Conservation (phyloP, 2,888 invertebrate genomes). For the Orthosia gothica region DNA sequence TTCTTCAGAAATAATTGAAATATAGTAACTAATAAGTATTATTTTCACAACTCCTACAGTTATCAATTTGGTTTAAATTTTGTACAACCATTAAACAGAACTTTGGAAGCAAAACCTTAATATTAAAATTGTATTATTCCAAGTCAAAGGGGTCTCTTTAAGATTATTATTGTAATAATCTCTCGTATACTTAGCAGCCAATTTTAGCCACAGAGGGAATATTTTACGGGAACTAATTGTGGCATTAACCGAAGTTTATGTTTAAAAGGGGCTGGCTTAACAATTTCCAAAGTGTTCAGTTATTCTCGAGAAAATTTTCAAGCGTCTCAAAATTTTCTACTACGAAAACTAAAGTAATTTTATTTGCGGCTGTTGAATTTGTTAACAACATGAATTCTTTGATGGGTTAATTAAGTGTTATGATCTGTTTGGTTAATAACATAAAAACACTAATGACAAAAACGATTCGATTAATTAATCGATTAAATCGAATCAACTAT, state of each 20-base stretch:
- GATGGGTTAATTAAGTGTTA: too few relatives aligned
- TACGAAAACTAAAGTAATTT: slow-evolving; percentile 38
- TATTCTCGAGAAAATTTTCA: slow-evolving; percentile 74
- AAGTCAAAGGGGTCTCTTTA: slow-evolving; percentile 64
- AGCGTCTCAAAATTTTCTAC: slow-evolving; percentile 48
- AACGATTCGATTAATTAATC: too few relatives aligned
- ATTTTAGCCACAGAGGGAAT: slow-evolving; percentile 82
- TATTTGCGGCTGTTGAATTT: background rate
- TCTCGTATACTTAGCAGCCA: slow-evolving; percentile 64
- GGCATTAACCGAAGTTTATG: slow-evolving; percentile 84
- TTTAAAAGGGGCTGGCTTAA: slow-evolving; percentile 73
- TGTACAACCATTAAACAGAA: background rate
- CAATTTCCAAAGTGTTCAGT: slow-evolving; percentile 83
- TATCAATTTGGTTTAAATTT: background rate
- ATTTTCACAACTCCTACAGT: too few relatives aligned
- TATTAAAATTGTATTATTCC: slow-evolving; percentile 52
- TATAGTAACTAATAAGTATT: too few relatives aligned
- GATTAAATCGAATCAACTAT: too few relatives aligned
- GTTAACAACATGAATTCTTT: background rate
- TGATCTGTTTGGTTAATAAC: too few relatives aligned
- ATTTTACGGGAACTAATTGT: slow-evolving; percentile 86
- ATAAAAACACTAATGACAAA: too few relatives aligned
- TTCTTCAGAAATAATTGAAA: too few relatives aligned
- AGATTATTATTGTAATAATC: slow-evolving; percentile 76
- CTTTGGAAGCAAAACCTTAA: slow-evolving; percentile 28